Base-by-base conservation (phyloP, 1,140 invertebrate genomes). In the Coenobita brevimanus region DNA sequence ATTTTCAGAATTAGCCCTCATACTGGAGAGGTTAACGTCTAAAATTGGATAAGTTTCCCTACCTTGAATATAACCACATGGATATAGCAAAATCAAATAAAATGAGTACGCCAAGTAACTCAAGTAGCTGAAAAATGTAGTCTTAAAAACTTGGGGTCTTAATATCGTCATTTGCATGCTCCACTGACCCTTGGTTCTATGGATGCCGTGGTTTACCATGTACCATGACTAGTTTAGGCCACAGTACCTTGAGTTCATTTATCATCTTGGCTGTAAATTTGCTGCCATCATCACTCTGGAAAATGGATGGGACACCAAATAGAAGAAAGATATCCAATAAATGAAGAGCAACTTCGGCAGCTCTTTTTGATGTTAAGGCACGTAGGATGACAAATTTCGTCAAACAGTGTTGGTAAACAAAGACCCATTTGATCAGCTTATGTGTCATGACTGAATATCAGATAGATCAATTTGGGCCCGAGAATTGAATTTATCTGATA, bases 181-280 rank as follows among this genome's bases (percentile, higher is more conserved):
- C 73, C 36, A 76, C 38, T 38, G 8, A 33, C n/a, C 73, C 73
- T 36, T 36, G 17, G 24, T 27, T 13, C 38, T 76, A 38, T 76
- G 73, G 73, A 50, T 76, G 73, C 17, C 73, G 73, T 38, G 38
- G 73, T 41, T 76, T 13, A 76, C 73, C 73, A 76, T 76, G 36
- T 43, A 76, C 73, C 15, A 76, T 43, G 36, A 76, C 69, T 8
- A 3, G 69, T 13, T 36, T 71, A n/a, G 69, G 69, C 73, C 38
- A 76, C 38, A 76, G 41, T 38, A 33, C 13, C 10, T 76, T 41
- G 8, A 76, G 21, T 13, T 76, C 73, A 43, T n/a, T 76, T 13
- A 43, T 76, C 27, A 76, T 21, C 41, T 27, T 6, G 41, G 73
- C 73, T 50, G 73, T 76, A 43, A 76, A 43, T 46, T 43, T 38